Percentiles rank a stretch among this genome's conserved stretches.
These are phyloP conservation scores for Ochropacha duplaris DNA, from an alignment of 2,888 invertebrate genomes.

Conservation along the genomic window DNA sequence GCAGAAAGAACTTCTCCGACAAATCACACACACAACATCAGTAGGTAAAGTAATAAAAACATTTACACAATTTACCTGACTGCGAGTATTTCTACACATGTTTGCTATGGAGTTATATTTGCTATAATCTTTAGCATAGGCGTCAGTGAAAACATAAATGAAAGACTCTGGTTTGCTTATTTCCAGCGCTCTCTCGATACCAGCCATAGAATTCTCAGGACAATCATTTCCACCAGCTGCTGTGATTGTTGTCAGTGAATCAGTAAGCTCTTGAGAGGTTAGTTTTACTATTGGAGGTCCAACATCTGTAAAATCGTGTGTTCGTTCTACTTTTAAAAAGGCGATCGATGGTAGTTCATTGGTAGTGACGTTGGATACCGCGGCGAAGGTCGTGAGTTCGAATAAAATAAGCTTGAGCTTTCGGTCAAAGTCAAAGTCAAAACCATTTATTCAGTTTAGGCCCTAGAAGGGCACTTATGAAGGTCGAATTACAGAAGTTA, in stretches of 20 bases:
- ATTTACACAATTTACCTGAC: constrained; percentile 32
- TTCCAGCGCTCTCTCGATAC: constrained; percentile 49
- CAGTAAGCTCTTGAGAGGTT: constrained; percentile 21
- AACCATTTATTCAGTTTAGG: too few relatives aligned
- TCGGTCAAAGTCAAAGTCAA: too few relatives aligned
- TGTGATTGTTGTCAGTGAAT: constrained; percentile 27
- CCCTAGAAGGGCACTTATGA: too few relatives aligned
- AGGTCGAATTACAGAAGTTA: too few relatives aligned
- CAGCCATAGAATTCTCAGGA: constrained; percentile 57
- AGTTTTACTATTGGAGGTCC: constrained; percentile 20
- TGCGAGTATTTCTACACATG: constrained; percentile 36
- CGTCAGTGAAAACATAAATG: constrained; percentile 34
- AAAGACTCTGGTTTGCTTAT: constrained; percentile 23
- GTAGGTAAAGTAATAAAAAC: background rate
- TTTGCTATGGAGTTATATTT: constrained; percentile 27
- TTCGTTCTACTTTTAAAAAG: too few relatives aligned
- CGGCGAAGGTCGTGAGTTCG: too few relatives aligned
- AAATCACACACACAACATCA: too few relatives aligned
- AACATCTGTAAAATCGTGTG: constrained; percentile 26
- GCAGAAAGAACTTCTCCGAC: too few relatives aligned
- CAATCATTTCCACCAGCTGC: constrained; percentile 44
- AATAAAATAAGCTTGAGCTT: too few relatives aligned
- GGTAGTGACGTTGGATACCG: too few relatives aligned
- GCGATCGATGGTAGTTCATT: too few relatives aligned
- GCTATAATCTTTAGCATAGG: constrained; percentile 27